A percentile compares a stretch with the other conserved stretches of the same genome.
phyloP scores from a whole-genome alignment of 2,888 invertebrate species.

The Dryobotodes eremita region DNA sequence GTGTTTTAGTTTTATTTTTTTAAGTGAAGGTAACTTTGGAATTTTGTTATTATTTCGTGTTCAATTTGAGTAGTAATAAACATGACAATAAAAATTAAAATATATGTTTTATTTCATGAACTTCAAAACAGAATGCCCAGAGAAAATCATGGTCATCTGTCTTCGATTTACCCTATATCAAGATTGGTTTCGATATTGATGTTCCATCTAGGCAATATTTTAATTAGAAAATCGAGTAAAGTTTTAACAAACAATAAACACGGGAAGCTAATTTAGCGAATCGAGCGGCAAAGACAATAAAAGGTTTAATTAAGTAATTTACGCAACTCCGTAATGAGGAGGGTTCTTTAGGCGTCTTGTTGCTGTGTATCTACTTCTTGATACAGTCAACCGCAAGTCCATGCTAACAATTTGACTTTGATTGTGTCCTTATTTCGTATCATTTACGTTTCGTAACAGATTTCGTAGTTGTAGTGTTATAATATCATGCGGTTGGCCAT shows the following conservation, averaged over 20 bases:
- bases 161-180: no score
- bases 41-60: no score
- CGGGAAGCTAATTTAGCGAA: not conserved
- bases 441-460: not conserved
- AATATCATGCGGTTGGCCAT: no score
- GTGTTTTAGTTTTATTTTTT: no score
- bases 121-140: no score
- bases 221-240: constrained; percentile 9
- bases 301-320: constrained; percentile 25
- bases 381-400: not conserved
- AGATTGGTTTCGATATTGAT: not conserved
- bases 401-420: constrained; percentile 2
- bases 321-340: not conserved
- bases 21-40: no score
- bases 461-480: not conserved
- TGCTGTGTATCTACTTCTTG: not conserved
- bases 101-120: no score
- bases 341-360: not conserved
- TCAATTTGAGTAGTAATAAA: no score
- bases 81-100: no score
- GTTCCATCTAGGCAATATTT: constrained; percentile 13
- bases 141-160: no score
- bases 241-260: not conserved
- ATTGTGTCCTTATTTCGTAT: not conserved
- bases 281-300: not conserved